Percentiles rank a stretch among this genome's conserved stretches.
Conservation (phyloP, 2,888 invertebrate species). For the Protodeltote pygarga region DNA sequence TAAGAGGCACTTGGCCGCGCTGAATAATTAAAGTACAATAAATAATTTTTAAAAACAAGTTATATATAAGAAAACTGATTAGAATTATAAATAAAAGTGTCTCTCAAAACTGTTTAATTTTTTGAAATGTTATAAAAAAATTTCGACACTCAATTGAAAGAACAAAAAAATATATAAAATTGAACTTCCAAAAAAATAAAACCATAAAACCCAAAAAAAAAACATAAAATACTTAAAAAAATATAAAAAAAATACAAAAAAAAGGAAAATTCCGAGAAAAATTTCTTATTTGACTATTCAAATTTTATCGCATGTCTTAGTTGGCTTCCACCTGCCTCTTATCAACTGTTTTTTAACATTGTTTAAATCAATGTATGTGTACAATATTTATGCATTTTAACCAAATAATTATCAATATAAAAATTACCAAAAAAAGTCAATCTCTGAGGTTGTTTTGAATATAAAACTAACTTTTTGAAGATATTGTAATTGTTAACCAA, state of each 20-base stretch:
- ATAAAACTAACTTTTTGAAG: conserved; percentile 20
- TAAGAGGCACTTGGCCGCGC: conserved; percentile 76
- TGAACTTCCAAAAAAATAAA: conserved; percentile 60
- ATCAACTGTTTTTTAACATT: conserved; percentile 37
- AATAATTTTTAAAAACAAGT: conserved; percentile 77
- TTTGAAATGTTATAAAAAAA: conserved; percentile 71
- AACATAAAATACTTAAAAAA: conserved; percentile 52
- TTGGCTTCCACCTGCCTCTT: conserved; percentile 51
- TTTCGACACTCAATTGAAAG: conserved; percentile 57
- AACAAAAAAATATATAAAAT: conserved; percentile 63
- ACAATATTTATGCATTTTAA: conserved; percentile 41
- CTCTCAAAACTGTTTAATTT: conserved; percentile 78
- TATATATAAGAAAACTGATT: conserved; percentile 81
- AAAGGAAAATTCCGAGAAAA: conserved; percentile 63
- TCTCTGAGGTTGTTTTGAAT: conserved; percentile 30
- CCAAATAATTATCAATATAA: conserved; percentile 30
- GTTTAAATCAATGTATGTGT: conserved; percentile 41
- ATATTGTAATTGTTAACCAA: conserved; percentile 11
- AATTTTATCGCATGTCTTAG: conserved; percentile 58
- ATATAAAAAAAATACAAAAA: conserved; percentile 56
- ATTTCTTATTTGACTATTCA: conserved; percentile 64
- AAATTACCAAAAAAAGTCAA: conserved; percentile 22
- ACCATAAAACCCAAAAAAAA: conserved; percentile 56
- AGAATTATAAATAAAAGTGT: conserved; percentile 73
- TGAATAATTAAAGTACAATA: conserved; percentile 82